Percentiles rank a stretch among this genome's conserved stretches.
phyloP scores from a whole-genome alignment of 2,113 vertebrate genomes.

The Onychostruthus taczanowskii region DNA sequence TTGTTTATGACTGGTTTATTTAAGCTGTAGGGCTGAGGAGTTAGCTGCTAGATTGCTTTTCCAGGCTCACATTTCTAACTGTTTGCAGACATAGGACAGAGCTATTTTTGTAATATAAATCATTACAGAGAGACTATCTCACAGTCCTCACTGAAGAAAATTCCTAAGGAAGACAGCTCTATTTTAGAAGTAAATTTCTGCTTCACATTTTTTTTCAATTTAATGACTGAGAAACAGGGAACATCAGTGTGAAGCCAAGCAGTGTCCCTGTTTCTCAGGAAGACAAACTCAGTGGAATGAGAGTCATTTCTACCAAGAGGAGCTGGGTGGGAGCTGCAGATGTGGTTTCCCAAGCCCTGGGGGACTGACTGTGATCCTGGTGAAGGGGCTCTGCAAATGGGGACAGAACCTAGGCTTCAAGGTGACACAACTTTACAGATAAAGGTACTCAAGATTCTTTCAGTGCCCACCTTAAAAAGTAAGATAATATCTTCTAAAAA shows the following conservation, averaged over 20 bases:
- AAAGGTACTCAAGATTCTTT: background rate
- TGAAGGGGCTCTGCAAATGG: fast-evolving
- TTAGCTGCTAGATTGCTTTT: slow-evolving; percentile 10
- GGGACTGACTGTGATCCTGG: background rate
- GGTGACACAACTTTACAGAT: background rate
- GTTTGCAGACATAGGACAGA: background rate
- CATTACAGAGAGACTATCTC: slow-evolving; percentile 14
- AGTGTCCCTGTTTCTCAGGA: background rate
- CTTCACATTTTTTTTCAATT: background rate
- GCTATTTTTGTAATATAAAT: slow-evolving; percentile 41
- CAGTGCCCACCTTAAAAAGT: background rate
- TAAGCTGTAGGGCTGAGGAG: background rate
- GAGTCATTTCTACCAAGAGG: background rate
- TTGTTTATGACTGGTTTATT: background rate
- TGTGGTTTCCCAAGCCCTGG: fast-evolving
- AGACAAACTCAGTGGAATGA: background rate
- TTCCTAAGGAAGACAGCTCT: background rate
- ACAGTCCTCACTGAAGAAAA: background rate
- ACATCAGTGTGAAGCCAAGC: background rate
- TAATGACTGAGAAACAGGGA: background rate
- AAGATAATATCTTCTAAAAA: background rate
- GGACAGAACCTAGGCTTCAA: background rate
- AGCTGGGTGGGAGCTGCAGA: background rate
- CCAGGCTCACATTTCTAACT: slow-evolving; percentile 8
- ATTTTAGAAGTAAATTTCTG: slow-evolving; percentile 1